Evolutionary conservation across 2,797 vertebrate species (phyloP).

Genomic region (Rousettus madagascariensis): DNA sequence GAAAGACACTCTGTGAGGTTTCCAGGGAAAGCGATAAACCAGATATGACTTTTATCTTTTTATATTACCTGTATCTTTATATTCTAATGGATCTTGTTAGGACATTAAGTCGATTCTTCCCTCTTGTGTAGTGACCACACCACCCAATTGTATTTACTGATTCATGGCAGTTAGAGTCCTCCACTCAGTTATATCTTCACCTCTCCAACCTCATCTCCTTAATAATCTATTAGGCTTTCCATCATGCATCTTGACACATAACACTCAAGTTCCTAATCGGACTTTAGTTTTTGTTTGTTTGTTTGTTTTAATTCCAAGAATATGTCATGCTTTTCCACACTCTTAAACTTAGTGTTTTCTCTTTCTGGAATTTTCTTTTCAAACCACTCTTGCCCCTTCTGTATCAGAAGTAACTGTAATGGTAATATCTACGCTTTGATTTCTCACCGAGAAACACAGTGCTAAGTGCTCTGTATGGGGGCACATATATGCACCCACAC

Average conservation of each 20-base stretch:
- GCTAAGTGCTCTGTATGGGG: background rate
- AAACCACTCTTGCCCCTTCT: background rate
- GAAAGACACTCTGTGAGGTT: background rate
- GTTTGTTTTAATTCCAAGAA: background rate
- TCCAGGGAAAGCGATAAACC: background rate
- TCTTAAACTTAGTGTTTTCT: background rate
- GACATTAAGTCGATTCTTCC: rapidly evolving
- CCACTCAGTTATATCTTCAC: background rate
- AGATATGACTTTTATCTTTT: background rate
- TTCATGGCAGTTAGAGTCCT: background rate
- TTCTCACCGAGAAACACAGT: background rate
- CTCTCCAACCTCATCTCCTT: background rate
- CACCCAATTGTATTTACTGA: too few relatives aligned
- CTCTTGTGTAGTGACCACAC: background rate
- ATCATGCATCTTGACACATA: background rate
- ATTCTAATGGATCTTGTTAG: background rate
- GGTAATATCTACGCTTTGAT: background rate
- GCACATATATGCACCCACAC: background rate
- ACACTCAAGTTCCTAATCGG: background rate
- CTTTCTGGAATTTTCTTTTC: background rate
- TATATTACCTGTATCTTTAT: background rate
- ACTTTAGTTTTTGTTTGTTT: background rate
- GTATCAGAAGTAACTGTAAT: background rate
- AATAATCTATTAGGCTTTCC: background rate
- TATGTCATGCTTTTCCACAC: background rate